A percentile compares a stretch with the other conserved stretches of the same genome.
Evolutionary conservation across 2,113 vertebrate species (phyloP).

Genomic region (Pseudolaguvia tuberculata): DNA sequence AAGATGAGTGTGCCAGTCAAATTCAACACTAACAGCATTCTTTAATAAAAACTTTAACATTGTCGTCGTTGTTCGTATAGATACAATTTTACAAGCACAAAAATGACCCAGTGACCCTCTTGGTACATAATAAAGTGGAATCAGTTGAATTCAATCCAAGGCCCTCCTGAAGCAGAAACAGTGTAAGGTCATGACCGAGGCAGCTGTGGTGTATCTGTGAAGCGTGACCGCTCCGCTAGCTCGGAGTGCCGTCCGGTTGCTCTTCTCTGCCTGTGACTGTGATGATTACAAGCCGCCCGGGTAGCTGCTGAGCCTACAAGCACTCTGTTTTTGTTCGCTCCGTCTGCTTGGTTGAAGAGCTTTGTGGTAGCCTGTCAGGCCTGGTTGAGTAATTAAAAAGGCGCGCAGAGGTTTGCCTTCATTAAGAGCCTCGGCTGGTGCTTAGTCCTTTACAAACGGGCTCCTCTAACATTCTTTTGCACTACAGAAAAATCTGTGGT

Average conservation of each 20-base stretch:
- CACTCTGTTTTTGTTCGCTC: slow-evolving; percentile 59
- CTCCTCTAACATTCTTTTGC: slow-evolving; percentile 28
- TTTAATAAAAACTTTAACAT: not conserved
- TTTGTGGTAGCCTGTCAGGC: slow-evolving; percentile 70
- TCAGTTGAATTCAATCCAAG: slow-evolving; percentile 5
- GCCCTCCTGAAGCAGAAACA: slow-evolving; percentile 23
- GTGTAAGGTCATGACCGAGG: slow-evolving; percentile 46
- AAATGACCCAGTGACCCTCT: not conserved
- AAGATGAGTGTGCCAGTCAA: no score
- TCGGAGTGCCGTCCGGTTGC: slow-evolving; percentile 52
- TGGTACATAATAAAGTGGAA: not conserved
- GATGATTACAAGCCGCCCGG: slow-evolving; percentile 30
- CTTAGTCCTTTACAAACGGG: slow-evolving; percentile 43
- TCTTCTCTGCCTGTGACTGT: slow-evolving; percentile 58
- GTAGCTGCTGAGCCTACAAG: slow-evolving; percentile 33
- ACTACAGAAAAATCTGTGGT: slow-evolving; percentile 4
- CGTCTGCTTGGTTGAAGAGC: slow-evolving; percentile 49
- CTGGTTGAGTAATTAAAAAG: slow-evolving; percentile 76
- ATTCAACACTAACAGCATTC: no score
- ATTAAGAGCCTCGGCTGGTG: slow-evolving; percentile 61
- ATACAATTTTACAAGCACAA: not conserved
- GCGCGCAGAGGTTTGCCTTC: slow-evolving; percentile 67
- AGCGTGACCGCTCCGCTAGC: slow-evolving; percentile 53
- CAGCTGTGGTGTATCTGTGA: slow-evolving; percentile 51
- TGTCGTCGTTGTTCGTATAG: not conserved